These are phyloP conservation scores for Rhagonycha lutea DNA, from an alignment of 2,888 invertebrate genomes.

Conservation along the genomic window DNA sequence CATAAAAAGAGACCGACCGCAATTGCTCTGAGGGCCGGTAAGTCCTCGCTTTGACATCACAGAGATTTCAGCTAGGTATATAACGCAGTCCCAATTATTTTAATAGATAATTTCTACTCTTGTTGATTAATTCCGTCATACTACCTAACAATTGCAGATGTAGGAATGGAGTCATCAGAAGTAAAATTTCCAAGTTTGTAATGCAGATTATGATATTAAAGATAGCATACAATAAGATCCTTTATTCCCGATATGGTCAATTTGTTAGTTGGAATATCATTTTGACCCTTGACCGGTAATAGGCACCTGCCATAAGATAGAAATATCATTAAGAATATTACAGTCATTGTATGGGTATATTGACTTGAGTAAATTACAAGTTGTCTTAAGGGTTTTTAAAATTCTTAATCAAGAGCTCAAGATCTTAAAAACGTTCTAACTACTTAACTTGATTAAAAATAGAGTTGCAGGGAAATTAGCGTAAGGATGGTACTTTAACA, in stretches of 20 bases:
- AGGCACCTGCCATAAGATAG: slow-evolving; percentile 50
- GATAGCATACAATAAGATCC: slow-evolving; percentile 38
- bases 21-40: slow-evolving; percentile 51
- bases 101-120: background rate
- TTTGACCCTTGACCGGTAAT: slow-evolving; percentile 47
- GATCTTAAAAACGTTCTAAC: background rate
- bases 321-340: slow-evolving; percentile 49
- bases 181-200: background rate
- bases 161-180: background rate
- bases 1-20: slow-evolving; percentile 55
- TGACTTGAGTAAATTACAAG: background rate
- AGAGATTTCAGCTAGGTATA: slow-evolving; percentile 23
- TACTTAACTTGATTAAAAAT: background rate
- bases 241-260: slow-evolving; percentile 33
- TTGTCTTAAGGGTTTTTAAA: background rate
- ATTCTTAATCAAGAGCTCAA: background rate
- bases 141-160: background rate
- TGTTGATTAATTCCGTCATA: background rate
- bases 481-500: background rate
- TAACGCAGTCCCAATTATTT: slow-evolving; percentile 2
- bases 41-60: slow-evolving; percentile 45
- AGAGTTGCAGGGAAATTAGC: background rate
- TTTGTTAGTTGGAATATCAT: slow-evolving; percentile 39
- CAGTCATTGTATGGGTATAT: slow-evolving; percentile 18
- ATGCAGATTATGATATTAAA: background rate